A percentile compares a stretch with the other conserved stretches of the same genome.
Conservation (phyloP, 2,888 invertebrate species). For the Synergus itoensis region DNA sequence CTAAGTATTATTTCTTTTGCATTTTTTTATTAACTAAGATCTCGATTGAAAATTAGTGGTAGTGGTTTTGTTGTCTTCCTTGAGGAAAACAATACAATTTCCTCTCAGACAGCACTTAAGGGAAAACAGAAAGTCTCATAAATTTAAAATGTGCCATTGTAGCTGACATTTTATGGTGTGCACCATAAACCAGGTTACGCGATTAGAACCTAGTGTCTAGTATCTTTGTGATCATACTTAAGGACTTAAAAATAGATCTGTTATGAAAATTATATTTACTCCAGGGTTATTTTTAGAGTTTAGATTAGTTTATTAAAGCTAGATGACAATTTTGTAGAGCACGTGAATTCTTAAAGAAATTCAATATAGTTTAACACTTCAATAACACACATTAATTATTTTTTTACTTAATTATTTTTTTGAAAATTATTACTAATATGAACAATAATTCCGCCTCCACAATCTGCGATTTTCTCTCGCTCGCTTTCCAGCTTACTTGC, state of each 20-base stretch:
- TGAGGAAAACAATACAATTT: neutral
- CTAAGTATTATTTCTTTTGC: too few relatives aligned
- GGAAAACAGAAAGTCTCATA: neutral
- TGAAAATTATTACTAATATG: neutral
- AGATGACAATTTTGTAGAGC: neutral
- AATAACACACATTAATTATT: neutral
- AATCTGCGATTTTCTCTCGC: neutral
- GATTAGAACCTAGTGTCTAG: neutral
- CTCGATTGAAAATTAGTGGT: too few relatives aligned
- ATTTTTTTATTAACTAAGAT: too few relatives aligned
- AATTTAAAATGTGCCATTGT: conserved; percentile 6
- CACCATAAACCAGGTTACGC: conserved; percentile 3
- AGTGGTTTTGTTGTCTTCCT: neutral
- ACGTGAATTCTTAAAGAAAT: neutral
- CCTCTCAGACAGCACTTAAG: neutral
- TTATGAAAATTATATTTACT: conserved; percentile 5
- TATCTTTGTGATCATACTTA: neutral
- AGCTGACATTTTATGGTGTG: neutral
- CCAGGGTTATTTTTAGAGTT: neutral
- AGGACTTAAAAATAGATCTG: neutral
- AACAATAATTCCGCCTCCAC: neutral
- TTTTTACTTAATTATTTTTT: neutral
- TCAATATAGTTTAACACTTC: neutral
- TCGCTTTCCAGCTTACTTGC: neutral
- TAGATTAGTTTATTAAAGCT: neutral